Evolutionary conservation across 2,113 vertebrate species (phyloP).

Genomic region (Crotalus tigris): DNA sequence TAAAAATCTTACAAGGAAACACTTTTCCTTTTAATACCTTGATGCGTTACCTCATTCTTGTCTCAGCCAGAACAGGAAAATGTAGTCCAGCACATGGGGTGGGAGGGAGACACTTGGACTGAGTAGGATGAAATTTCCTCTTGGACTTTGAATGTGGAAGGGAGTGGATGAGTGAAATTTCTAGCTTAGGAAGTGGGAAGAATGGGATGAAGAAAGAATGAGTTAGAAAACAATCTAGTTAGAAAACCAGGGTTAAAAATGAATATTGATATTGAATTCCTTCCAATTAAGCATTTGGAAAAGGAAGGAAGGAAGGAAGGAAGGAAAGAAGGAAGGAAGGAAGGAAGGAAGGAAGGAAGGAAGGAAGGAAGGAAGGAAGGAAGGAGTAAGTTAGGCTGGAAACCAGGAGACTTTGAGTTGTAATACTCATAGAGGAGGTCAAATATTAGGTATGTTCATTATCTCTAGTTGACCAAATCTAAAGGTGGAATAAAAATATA

Average conservation of each 20-base stretch:
- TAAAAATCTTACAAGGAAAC: conserved; percentile 25
- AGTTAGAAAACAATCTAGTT: not conserved
- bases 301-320: not conserved
- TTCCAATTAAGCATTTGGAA: not conserved
- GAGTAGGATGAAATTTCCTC: not conserved
- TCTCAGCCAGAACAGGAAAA: conserved; percentile 13
- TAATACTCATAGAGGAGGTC: not conserved
- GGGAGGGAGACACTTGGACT: not conserved
- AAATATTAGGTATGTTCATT: not conserved
- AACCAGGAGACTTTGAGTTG: not conserved
- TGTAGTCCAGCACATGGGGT: not conserved
- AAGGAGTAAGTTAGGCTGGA: not conserved
- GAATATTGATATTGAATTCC: not conserved
- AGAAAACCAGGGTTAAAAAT: not conserved
- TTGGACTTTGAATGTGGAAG: not conserved
- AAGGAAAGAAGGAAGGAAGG: no score
- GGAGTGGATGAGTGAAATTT: not conserved
- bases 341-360: not conserved
- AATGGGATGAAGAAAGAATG: not conserved
- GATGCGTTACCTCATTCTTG: conserved; percentile 6
- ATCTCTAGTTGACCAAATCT: not conserved
- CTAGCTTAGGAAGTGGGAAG: not conserved
- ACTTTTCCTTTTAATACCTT: conserved; percentile 31
- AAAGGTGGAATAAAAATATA: not conserved
- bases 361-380: not conserved